These are phyloP conservation scores for Hirtodrosophila trivittata DNA, from an alignment of 2,888 invertebrate species.

Conservation along the genomic window DNA sequence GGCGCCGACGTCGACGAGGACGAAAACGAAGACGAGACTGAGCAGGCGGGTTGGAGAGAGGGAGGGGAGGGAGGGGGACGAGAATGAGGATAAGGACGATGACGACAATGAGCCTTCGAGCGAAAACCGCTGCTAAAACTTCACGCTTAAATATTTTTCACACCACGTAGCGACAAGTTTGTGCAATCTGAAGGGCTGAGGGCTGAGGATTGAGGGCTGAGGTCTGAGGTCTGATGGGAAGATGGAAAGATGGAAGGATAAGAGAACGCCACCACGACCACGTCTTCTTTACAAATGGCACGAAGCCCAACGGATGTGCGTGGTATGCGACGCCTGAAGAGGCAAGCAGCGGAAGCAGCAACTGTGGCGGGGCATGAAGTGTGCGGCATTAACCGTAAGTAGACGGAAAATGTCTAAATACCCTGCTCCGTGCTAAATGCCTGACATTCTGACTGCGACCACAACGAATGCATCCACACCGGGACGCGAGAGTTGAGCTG, in stretches of 20 bases:
- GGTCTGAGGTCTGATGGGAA: constrained; percentile 9
- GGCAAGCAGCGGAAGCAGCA: constrained; percentile 2
- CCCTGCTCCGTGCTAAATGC: constrained; percentile 75
- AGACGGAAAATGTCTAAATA: constrained; percentile 75
- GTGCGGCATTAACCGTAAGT: constrained; percentile 41
- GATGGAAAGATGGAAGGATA: constrained; percentile 30
- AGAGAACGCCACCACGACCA: constrained; percentile 25
- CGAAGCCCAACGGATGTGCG: constrained; percentile 65
- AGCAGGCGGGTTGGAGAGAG: constrained; percentile 13
- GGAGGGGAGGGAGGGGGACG: neutral
- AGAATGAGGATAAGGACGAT: constrained; percentile 21
- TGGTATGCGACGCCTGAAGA: constrained; percentile 57
- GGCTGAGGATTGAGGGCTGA: neutral
- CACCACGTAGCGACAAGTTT: constrained; percentile 78
- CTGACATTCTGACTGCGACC: constrained; percentile 66
- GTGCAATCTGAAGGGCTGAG: constrained; percentile 39
- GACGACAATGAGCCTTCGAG: constrained; percentile 77
- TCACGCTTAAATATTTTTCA: constrained; percentile 78
- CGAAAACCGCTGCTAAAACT: constrained; percentile 79
- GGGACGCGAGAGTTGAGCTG: constrained; percentile 7
- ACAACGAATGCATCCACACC: constrained; percentile 48
- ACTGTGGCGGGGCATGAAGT: neutral
- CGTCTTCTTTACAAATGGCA: constrained; percentile 45
- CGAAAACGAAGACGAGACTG: neutral
- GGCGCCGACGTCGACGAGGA: constrained; percentile 32